These are phyloP conservation scores for Calycopis cecrops DNA, from an alignment of 1,140 invertebrate species.

Conservation along the genomic window DNA sequence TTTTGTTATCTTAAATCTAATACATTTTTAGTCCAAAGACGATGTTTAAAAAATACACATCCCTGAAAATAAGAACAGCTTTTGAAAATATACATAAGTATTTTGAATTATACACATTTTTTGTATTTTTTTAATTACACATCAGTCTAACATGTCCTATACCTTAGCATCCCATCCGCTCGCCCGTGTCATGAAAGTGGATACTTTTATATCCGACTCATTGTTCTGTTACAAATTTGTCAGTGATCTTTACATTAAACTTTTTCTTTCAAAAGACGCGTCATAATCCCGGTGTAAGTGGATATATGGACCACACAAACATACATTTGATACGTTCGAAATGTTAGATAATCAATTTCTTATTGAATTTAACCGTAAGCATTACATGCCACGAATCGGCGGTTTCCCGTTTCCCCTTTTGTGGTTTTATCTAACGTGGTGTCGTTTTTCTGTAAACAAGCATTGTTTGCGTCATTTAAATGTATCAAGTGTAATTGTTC, in stretches of 20 bases:
- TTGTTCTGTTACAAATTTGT: slow-evolving; percentile 75
- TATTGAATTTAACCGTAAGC: slow-evolving; percentile 29
- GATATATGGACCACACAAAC: slow-evolving; percentile 67
- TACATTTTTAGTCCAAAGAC: too few relatives aligned
- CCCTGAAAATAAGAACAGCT: too few relatives aligned
- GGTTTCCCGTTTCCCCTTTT: slow-evolving; percentile 40
- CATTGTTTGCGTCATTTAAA: not conserved
- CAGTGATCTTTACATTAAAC: slow-evolving; percentile 73
- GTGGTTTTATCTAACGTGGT: slow-evolving; percentile 29
- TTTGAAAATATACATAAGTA: too few relatives aligned
- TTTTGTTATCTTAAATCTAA: too few relatives aligned
- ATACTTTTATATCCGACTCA: slow-evolving; percentile 74
- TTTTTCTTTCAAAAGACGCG: slow-evolving; percentile 70
- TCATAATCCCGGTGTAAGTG: slow-evolving; percentile 64
- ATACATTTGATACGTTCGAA: slow-evolving; percentile 42
- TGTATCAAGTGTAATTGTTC: not conserved
- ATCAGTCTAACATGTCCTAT: slow-evolving; percentile 21
- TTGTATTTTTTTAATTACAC: not conserved
- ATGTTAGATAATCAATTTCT: slow-evolving; percentile 30
- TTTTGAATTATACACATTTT: too few relatives aligned
- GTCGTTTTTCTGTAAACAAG: slow-evolving; percentile 6
- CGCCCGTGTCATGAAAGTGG: slow-evolving; percentile 66
- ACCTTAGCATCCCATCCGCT: slow-evolving; percentile 58
- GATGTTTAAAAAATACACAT: too few relatives aligned
- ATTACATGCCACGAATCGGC: slow-evolving; percentile 32